Evolutionary conservation across 2,113 vertebrate species (phyloP).

Genomic region (Tyrannus savana): DNA sequence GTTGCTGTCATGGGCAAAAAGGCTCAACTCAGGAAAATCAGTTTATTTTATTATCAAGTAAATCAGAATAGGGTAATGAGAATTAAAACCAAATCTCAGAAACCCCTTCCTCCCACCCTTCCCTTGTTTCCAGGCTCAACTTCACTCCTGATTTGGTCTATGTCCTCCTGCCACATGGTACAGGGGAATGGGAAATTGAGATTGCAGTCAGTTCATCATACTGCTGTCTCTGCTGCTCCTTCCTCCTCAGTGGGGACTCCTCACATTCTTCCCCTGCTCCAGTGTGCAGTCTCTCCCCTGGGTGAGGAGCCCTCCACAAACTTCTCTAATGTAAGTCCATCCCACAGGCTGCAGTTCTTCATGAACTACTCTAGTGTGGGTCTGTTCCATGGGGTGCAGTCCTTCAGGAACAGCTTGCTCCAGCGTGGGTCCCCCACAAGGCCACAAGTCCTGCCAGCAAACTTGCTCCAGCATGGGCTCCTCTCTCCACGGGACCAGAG

Average conservation of each 20-base stretch:
- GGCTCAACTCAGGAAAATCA: background rate
- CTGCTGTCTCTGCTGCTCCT: background rate
- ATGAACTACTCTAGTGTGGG: background rate
- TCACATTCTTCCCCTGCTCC: background rate
- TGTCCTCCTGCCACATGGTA: fast-evolving
- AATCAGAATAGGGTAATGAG: background rate
- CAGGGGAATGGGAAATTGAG: background rate
- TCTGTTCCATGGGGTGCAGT: background rate
- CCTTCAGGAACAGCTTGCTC: background rate
- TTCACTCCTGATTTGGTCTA: background rate
- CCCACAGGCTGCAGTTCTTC: background rate
- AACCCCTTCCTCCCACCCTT: background rate
- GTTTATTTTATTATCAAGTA: background rate
- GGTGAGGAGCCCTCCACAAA: background rate
- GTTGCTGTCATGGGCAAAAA: background rate
- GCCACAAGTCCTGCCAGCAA: background rate
- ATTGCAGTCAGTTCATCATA: background rate
- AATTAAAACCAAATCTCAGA: background rate
- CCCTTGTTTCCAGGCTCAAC: background rate
- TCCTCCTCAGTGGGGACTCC: background rate
- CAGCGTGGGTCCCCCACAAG: fast-evolving
- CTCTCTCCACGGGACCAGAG: background rate
- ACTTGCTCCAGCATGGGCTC: background rate
- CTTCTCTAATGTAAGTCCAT: background rate
- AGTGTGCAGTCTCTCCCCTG: background rate